Conservation (phyloP, 1,140 invertebrate genomes). For the Nomia melanderi region DNA sequence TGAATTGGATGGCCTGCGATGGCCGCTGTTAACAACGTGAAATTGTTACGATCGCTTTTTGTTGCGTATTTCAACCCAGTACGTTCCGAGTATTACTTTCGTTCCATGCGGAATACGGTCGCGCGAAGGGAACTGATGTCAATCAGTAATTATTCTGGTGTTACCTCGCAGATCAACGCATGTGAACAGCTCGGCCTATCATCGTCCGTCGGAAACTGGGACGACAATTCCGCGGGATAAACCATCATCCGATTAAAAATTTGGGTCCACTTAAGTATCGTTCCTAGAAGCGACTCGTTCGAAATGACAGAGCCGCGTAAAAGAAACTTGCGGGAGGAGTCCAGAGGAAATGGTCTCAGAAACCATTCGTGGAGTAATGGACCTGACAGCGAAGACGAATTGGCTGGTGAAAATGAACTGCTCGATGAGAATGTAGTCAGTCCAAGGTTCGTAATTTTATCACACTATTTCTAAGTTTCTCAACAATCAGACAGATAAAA, state of each 20-base stretch:
- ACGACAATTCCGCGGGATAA: conserved; percentile 49
- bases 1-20: conserved; percentile 41
- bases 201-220: conserved; percentile 30
- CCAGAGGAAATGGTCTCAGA: conserved; percentile 50
- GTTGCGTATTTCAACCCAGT: conserved; percentile 20
- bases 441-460: conserved; percentile 52
- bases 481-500: not conserved
- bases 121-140: not conserved
- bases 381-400: conserved; percentile 56
- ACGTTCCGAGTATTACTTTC: not conserved
- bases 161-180: conserved; percentile 39
- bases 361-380: conserved; percentile 63
- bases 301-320: conserved; percentile 27
- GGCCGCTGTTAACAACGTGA: conserved; percentile 26
- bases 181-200: conserved; percentile 45
- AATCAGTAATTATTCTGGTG: not conserved
- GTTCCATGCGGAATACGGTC: too few relatives aligned
- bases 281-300: not conserved
- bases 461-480: not conserved
- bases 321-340: not conserved
- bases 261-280: not conserved
- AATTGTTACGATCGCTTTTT: not conserved
- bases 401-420: conserved; percentile 46
- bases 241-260: not conserved
- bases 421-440: conserved; percentile 34